Conservation (phyloP, 1,140 invertebrate genomes). For the Plodia interpunctella region DNA sequence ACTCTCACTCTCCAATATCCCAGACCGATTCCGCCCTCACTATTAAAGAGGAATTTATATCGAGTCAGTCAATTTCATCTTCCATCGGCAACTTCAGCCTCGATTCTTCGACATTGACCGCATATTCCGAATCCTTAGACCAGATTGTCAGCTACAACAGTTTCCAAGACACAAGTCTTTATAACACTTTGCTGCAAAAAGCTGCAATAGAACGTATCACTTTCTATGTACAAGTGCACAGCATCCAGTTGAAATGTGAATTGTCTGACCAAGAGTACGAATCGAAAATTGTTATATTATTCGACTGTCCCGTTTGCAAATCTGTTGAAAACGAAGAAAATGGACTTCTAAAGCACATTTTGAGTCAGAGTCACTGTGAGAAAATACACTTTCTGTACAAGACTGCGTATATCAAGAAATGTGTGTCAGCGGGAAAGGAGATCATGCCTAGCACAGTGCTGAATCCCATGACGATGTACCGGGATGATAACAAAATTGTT, state of each 20-base stretch:
- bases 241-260: constrained; percentile 52
- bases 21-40: constrained; percentile 43
- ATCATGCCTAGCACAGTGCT: constrained; percentile 65
- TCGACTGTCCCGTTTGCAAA: constrained; percentile 54
- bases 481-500: constrained; percentile 70
- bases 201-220: constrained; percentile 59
- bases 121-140: constrained; percentile 63
- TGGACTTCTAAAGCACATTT: constrained; percentile 51
- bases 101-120: constrained; percentile 53
- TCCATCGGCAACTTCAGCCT: constrained; percentile 65
- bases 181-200: constrained; percentile 48
- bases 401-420: constrained; percentile 67
- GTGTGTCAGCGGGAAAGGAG: constrained; percentile 50
- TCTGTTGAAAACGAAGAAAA: constrained; percentile 47
- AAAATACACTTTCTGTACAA: constrained; percentile 69
- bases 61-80: constrained; percentile 50
- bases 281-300: constrained; percentile 40
- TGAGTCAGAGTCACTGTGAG: constrained; percentile 57
- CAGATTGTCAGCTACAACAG: constrained; percentile 60
- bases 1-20: constrained; percentile 28
- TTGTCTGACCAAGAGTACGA: constrained; percentile 27
- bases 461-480: constrained; percentile 65
- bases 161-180: constrained; percentile 52
- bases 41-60: constrained; percentile 37
- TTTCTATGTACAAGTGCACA: constrained; percentile 66